Conservation (phyloP, 2,113 vertebrate species). For the Lethenteron camtschaticum region DNA sequence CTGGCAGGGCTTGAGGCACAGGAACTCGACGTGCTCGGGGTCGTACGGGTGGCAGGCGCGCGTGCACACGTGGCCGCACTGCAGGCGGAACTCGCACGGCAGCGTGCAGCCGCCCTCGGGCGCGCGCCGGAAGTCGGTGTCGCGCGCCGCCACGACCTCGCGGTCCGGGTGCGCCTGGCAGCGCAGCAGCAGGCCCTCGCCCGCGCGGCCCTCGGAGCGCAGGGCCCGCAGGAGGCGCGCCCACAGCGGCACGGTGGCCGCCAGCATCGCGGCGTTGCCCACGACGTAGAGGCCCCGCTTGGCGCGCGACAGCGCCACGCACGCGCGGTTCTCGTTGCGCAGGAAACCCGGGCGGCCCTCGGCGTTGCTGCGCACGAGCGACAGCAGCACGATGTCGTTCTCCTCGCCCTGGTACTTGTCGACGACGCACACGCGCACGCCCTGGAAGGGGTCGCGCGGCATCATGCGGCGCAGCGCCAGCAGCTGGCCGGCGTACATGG, state of each 20-base stretch:
- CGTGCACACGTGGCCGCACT: slow-evolving; percentile 15
- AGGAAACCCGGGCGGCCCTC: slow-evolving; percentile 14
- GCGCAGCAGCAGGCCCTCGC: slow-evolving; percentile 10
- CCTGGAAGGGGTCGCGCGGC: slow-evolving; percentile 9
- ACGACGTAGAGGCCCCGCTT: slow-evolving; percentile 16
- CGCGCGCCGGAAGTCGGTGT: slow-evolving; percentile 11
- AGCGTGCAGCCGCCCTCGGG: slow-evolving; percentile 14
- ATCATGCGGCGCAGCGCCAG: slow-evolving; percentile 11
- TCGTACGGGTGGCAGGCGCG: slow-evolving; percentile 14
- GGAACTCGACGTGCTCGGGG: slow-evolving; percentile 10
- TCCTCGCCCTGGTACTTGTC: slow-evolving; percentile 18
- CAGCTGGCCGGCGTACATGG: slow-evolving; percentile 15
- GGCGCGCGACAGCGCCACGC: slow-evolving; percentile 16
- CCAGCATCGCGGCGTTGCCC: slow-evolving; percentile 13
- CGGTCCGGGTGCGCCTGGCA: slow-evolving; percentile 16
- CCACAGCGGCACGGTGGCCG: slow-evolving; percentile 13
- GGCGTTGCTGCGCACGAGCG: slow-evolving; percentile 15
- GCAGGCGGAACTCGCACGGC: slow-evolving; percentile 13
- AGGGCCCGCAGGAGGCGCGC: slow-evolving; percentile 10
- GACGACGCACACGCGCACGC: slow-evolving; percentile 12
- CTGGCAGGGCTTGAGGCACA: slow-evolving; percentile 12
- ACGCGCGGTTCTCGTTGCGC: slow-evolving; percentile 15
- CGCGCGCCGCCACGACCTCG: slow-evolving; percentile 8
- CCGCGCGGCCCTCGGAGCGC: slow-evolving; percentile 7
- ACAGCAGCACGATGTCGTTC: slow-evolving; percentile 17